A percentile compares a stretch with the other conserved stretches of the same genome.
These are phyloP conservation scores for Gortyna flavago DNA, from an alignment of 2,888 invertebrate species.

Conservation along the genomic window DNA sequence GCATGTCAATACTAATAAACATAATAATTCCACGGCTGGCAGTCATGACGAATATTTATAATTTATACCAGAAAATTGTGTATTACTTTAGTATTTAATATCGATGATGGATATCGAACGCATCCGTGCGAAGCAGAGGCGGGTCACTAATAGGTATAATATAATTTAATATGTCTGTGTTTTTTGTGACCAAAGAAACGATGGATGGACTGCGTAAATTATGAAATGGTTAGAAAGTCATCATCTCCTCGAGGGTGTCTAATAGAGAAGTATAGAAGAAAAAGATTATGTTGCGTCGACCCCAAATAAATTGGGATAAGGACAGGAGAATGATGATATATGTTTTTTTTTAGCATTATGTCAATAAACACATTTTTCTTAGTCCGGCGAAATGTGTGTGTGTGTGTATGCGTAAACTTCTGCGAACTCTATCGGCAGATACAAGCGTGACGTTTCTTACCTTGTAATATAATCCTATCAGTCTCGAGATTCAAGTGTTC, in stretches of 20 bases:
- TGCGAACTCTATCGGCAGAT: neutral
- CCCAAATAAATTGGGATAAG: too few species aligned
- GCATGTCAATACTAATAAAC: neutral
- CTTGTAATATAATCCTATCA: conserved; percentile 79
- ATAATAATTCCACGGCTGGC: neutral
- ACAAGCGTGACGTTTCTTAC: conserved; percentile 56
- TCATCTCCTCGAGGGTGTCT: too few species aligned
- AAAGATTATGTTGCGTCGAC: too few species aligned
- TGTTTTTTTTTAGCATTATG: too few species aligned
- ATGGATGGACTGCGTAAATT: too few species aligned
- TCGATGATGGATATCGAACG: neutral
- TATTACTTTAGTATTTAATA: neutral
- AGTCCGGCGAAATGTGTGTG: neutral
- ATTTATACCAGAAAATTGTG: neutral
- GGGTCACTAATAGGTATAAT: neutral
- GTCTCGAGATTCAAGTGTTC: conserved; percentile 80
- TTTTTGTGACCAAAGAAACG: neutral
- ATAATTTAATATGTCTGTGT: neutral
- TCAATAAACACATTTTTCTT: neutral
- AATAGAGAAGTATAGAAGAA: too few species aligned
- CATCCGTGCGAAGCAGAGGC: neutral
- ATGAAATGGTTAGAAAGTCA: too few species aligned
- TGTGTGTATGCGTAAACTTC: neutral
- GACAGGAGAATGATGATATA: too few species aligned
- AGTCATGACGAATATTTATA: neutral